Evolutionary conservation across 2,113 vertebrate species (phyloP), one percentile per base, ranked within the genome.

Genomic region (Vulpes lagopus): DNA sequence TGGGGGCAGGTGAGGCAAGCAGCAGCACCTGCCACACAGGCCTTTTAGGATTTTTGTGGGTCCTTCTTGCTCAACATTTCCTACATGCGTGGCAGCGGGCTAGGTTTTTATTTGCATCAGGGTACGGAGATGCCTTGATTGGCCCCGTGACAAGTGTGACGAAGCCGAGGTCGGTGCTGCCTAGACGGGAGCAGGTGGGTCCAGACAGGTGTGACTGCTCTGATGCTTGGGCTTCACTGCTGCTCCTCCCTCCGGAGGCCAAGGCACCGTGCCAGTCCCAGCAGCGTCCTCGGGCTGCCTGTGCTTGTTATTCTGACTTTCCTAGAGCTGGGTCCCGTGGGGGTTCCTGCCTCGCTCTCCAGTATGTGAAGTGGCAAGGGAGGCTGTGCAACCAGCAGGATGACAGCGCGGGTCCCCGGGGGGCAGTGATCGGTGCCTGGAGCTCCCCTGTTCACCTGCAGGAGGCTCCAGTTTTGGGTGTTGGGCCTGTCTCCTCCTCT

Each of bases 1-100:
- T 15, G 23, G 20, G 38, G 0, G 30, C 2, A 7, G 22, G 59
- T 3, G 0, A 14, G 62, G 78, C 55, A 60, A 16, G 1, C 71
- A 78, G 88, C 19, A 11, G 73, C 0, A 0, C 3, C 25, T 5
- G 32, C 49, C 49, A 27, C 1, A 0, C 12, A 22, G 38, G 12
- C 38, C 43, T 80, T 89, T 32, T 5, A 20, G 32, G 25, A 35
- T 55, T 32, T 74, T 57, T 20, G 16, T 0, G 19, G 78, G 25
- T 4, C 6, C 67, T 49, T 87, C 53, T 69, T 23, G 19, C 11
- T 55, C 8, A 14, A 3, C 2, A 1, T 43, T 14, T 17, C 6
- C 22, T 27, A 17, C 30, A 55, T 25, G 14, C 35, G 35, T 8
- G 60, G 15, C 23, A 2, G 62, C 32, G 53, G 53, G 71, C 16